Conservation (phyloP, 2,797 vertebrate genomes). For the Helostoma temminkii region DNA sequence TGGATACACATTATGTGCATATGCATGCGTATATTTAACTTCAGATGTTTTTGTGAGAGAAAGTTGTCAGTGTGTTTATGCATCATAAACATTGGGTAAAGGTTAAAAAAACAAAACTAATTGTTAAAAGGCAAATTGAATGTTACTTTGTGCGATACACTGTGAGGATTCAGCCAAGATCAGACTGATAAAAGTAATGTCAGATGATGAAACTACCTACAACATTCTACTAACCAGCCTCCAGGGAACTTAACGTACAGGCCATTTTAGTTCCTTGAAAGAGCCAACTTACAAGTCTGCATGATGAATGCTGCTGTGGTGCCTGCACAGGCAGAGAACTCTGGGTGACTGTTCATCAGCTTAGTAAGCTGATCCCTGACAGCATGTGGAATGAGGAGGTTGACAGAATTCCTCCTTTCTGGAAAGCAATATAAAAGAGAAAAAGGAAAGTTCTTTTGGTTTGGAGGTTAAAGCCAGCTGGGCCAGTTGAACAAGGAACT, state of each 20-base stretch:
- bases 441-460: not conserved
- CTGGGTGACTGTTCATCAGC: slow-evolving; percentile 81
- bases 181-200: not conserved
- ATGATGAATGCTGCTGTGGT: slow-evolving; percentile 92
- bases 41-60: no score
- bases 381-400: slow-evolving; percentile 81
- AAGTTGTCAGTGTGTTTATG: no score
- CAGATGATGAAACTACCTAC: not conserved
- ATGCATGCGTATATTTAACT: no score
- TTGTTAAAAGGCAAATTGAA: no score
- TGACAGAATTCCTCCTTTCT: slow-evolving; percentile 82
- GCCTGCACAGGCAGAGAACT: slow-evolving; percentile 85
- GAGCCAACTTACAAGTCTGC: slow-evolving; percentile 86
- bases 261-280: not conserved
- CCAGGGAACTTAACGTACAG: fast-evolving
- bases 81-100: no score
- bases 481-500: not conserved
- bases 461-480: not conserved
- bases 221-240: no score
- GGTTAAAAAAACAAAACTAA: no score
- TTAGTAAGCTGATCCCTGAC: slow-evolving; percentile 85
- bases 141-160: no score
- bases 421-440: not conserved
- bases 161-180: no score
- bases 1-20: no score